Conservation (phyloP, 2,113 vertebrate species). For the Synodontis membranacea region DNA sequence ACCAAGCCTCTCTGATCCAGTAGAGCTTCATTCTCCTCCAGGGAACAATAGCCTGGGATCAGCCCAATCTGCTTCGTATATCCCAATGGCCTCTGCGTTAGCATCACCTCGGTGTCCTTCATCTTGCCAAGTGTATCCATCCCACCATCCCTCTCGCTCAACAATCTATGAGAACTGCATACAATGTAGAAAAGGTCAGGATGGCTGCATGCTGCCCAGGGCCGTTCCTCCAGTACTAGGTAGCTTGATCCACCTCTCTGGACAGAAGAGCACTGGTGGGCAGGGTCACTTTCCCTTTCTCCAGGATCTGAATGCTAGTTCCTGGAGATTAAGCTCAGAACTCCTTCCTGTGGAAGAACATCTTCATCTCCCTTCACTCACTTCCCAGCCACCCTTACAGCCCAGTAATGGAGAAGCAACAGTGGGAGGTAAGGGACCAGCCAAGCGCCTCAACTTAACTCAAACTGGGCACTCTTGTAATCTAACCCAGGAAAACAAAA, state of each 20-base stretch:
- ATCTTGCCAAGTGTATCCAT: not conserved
- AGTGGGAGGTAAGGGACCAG: slow-evolving; percentile 66
- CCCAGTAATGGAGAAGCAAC: slow-evolving; percentile 39
- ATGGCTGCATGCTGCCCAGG: slow-evolving; percentile 39
- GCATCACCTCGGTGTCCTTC: slow-evolving; percentile 43
- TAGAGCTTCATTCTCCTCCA: slow-evolving; percentile 46
- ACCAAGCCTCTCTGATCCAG: slow-evolving; percentile 53
- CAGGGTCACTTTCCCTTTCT: not conserved
- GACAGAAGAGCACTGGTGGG: not conserved
- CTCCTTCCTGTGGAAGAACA: slow-evolving; percentile 27
- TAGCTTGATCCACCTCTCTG: not conserved
- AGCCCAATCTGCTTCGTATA: slow-evolving; percentile 57
- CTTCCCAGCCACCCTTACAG: slow-evolving; percentile 24
- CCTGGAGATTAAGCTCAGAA: not conserved
- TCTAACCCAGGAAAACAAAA: slow-evolving; percentile 17
- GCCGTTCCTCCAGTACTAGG: slow-evolving; percentile 2
- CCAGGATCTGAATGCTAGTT: not conserved
- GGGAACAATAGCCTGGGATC: not conserved
- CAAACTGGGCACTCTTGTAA: not conserved
- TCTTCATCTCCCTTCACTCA: not conserved
- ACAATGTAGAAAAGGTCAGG: slow-evolving; percentile 60
- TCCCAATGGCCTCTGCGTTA: slow-evolving; percentile 61
- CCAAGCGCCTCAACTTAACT: slow-evolving; percentile 1
- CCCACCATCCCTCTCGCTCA: slow-evolving; percentile 28
- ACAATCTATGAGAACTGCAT: slow-evolving; percentile 71